Conservation (phyloP, 2,888 invertebrate species). For the Heliconius charithonia region DNA sequence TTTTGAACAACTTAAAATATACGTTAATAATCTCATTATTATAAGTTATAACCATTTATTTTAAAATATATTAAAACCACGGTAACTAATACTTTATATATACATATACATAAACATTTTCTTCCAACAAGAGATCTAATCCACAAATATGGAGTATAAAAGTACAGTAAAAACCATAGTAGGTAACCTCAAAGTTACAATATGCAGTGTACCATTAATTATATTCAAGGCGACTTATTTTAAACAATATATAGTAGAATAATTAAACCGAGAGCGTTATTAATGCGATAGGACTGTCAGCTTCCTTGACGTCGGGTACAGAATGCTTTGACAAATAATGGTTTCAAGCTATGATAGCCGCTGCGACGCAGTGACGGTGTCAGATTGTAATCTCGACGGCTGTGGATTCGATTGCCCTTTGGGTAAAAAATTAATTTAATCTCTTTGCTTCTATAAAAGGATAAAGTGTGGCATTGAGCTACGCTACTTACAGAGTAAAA, state of each 20-base stretch:
- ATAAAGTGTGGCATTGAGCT: neutral
- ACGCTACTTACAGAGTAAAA: neutral
- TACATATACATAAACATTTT: too few species aligned
- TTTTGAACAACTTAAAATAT: too few species aligned
- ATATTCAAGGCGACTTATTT: neutral
- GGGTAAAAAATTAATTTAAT: neutral
- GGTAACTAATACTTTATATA: too few species aligned
- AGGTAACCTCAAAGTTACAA: neutral
- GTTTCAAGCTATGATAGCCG: neutral
- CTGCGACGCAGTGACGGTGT: neutral
- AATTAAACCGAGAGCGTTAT: slow-evolving; percentile 21
- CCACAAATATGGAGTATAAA: neutral
- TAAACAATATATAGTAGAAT: slow-evolving; percentile 18
- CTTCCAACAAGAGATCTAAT: neutral
- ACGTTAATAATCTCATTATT: too few species aligned
- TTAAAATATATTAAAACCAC: too few species aligned
- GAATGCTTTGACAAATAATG: slow-evolving; percentile 10
- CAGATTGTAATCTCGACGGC: neutral
- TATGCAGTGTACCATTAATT: slow-evolving; percentile 18
- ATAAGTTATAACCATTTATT: too few species aligned
- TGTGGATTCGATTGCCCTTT: neutral
- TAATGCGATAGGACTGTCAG: slow-evolving; percentile 19
- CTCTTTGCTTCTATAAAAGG: neutral
- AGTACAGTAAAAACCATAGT: neutral
- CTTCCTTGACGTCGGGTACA: slow-evolving; percentile 11